Evolutionary conservation across 2,113 vertebrate genomes (phyloP), one percentile per base, ranked within the genome.

Genomic region (Cyanoderma ruficeps): DNA sequence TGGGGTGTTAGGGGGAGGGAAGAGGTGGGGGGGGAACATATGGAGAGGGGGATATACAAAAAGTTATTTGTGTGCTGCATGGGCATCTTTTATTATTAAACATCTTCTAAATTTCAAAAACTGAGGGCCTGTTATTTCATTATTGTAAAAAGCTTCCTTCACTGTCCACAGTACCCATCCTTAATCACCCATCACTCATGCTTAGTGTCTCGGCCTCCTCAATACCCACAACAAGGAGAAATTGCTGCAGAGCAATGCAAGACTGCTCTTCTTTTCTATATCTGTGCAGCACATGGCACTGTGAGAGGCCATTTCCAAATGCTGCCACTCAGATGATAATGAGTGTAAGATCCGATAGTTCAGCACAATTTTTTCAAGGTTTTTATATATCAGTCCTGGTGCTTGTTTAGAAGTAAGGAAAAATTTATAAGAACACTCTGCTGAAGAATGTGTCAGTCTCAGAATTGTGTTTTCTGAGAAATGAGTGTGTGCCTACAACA

Each of bases 21-120:
- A 65, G n/a, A 47, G 12, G 12, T 6, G 0, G 1, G 1, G 1
- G 1, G 5, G 13, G 16, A 20, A 49, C 1, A 0, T 10, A 50
- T 35, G 15, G 17, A 53, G 37, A 22, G 13, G 49, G n/a, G 3
- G 7, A 25, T 59, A 27, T 24, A 16, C 27, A 57, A 49, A 70
- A 57, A n/a, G 5, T 30, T 44, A 23, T 59, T 33, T 56, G 28
- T 59, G 30, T 10, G 8, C 4, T 49, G 3, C n/a, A 31, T 37
- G 60, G 15, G 3, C 5, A 25, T 37, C 9, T 72, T 85, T 27
- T 83, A 9, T 64, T 75, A 21, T 64, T 63, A 68, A 90, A 67
- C 0, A 17, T 56, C 65, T 72, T 4, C 19, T 61, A 41, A 59
- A 72, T 8, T 64, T 90, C 15, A 59, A 50, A 59, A 78, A 46